Percentiles rank a stretch among this genome's conserved stretches.
Conservation (phyloP, 2,888 invertebrate genomes). For the Cheilosia vernalis region DNA sequence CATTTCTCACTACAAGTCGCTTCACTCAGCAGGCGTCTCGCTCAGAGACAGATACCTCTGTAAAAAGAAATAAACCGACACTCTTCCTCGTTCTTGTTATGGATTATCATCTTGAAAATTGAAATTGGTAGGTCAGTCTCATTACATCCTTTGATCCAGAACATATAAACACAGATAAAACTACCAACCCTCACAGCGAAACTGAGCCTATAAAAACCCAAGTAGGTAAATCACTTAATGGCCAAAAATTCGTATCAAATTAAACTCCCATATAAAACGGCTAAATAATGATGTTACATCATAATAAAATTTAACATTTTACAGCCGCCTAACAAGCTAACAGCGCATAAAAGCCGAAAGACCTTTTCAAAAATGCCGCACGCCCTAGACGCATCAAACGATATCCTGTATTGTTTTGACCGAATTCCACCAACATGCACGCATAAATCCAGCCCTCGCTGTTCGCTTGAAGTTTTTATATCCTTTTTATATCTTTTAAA, state of each 20-base stretch:
- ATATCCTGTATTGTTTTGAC: constrained; percentile 39
- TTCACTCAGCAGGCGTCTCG: too few species aligned
- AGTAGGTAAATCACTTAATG: constrained; percentile 13
- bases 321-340: constrained; percentile 59
- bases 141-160: neutral
- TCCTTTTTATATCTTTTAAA: constrained; percentile 75
- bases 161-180: neutral
- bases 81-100: too few species aligned
- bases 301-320: constrained; percentile 56
- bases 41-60: too few species aligned
- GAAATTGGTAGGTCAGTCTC: too few species aligned
- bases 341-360: constrained; percentile 59
- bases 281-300: constrained; percentile 57
- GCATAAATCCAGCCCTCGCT: constrained; percentile 66
- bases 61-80: too few species aligned
- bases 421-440: constrained; percentile 56
- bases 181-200: neutral
- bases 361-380: constrained; percentile 35
- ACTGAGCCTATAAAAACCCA: neutral
- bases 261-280: constrained; percentile 42
- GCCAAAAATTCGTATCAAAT: constrained; percentile 24
- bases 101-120: too few species aligned
- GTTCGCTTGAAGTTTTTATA: constrained; percentile 71
- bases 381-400: constrained; percentile 31
- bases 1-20: too few species aligned